phyloP scores from a whole-genome alignment of 2,888 invertebrate species.

The Hartigia nigra region DNA sequence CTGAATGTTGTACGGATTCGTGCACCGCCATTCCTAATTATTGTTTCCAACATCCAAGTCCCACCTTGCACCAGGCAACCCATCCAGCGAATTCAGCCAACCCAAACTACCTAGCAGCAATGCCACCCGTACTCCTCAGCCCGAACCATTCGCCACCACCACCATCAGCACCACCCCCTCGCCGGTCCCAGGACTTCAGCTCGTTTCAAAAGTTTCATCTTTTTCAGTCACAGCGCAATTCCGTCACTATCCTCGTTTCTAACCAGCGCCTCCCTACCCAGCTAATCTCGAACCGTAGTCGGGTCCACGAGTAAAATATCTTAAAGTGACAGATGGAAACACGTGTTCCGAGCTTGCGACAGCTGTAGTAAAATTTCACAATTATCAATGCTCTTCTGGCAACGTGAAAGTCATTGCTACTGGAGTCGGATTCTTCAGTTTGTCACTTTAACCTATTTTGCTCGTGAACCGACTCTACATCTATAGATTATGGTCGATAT shows the following conservation, averaged over 20 bases:
- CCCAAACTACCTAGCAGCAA: neutral
- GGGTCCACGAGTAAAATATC: no score
- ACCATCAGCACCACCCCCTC: no score
- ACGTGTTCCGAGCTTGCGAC: no score
- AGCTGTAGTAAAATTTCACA: no score
- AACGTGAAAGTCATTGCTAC: no score
- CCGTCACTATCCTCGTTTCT: neutral
- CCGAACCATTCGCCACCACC: neutral
- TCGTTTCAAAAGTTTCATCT: constrained; percentile 38
- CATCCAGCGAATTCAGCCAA: neutral
- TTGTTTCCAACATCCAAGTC: constrained; percentile 51
- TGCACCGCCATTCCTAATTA: constrained; percentile 58
- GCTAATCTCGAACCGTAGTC: no score
- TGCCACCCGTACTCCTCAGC: neutral
- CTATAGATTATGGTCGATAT: neutral
- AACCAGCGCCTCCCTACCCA: no score
- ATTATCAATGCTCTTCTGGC: no score
- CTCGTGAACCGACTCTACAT: no score
- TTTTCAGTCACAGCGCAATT: constrained; percentile 14
- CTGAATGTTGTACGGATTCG: constrained; percentile 58
- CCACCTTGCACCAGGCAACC: constrained; percentile 19
- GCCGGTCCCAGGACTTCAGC: neutral
- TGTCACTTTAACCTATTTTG: no score
- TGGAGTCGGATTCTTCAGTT: no score
- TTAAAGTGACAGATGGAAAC: no score